phyloP scores from a whole-genome alignment of 1,140 invertebrate species.

The Lanistes nyassanus region DNA sequence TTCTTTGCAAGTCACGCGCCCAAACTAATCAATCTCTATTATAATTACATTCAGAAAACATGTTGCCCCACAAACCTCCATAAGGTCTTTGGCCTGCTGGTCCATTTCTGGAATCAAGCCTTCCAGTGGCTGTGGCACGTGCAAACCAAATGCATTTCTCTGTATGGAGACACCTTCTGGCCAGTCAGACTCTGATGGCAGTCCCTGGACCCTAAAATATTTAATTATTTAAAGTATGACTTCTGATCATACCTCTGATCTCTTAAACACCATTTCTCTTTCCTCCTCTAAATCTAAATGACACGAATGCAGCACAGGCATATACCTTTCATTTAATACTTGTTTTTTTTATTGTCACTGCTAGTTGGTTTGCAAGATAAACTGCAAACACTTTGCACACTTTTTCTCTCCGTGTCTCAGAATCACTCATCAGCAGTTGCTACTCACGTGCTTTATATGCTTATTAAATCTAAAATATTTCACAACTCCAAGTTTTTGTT shows the following conservation, averaged over 20 bases:
- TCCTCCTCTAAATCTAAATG: background rate
- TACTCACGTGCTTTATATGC: too few species aligned
- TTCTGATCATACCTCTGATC: background rate
- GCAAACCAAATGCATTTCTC: constrained; percentile 77
- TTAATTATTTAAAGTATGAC: background rate
- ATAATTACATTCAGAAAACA: too few species aligned
- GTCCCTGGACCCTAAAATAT: constrained; percentile 60
- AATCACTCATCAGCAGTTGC: too few species aligned
- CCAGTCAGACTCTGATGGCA: constrained; percentile 63
- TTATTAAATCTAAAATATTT: too few species aligned
- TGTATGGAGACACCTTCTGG: constrained; percentile 80
- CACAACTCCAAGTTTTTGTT: too few species aligned
- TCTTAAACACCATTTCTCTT: background rate
- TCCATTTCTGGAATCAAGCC: constrained; percentile 90
- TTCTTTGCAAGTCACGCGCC: too few species aligned
- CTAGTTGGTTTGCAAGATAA: too few species aligned
- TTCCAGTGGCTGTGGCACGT: constrained; percentile 49
- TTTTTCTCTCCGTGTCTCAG: too few species aligned
- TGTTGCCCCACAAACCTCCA: constrained; percentile 73
- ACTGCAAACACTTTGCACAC: too few species aligned
- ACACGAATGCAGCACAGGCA: background rate
- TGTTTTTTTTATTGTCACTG: too few species aligned
- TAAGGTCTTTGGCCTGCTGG: constrained; percentile 89
- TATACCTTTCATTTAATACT: background rate
- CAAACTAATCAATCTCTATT: too few species aligned